Percentiles rank a stretch among this genome's conserved stretches.
These are phyloP conservation scores for Falco cherrug DNA, from an alignment of 2,797 vertebrate genomes.

Conservation along the genomic window DNA sequence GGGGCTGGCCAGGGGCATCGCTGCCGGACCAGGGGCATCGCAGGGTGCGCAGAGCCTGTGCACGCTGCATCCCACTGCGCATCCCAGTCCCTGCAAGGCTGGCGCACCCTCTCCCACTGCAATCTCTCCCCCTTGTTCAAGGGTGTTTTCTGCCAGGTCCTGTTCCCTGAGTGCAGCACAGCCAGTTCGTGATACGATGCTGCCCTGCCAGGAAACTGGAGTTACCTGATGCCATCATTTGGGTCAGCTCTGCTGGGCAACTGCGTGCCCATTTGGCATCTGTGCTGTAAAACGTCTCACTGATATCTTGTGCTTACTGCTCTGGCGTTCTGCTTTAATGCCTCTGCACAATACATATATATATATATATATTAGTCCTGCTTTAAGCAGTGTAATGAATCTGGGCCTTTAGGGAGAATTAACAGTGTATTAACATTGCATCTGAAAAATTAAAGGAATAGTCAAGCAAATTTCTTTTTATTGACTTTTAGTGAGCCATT, in stretches of 20 bases:
- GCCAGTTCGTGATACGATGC: rapidly evolving
- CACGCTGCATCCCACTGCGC: no score
- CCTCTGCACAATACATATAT: neutral
- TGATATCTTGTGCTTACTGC: neutral
- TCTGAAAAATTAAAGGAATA: conserved; percentile 79
- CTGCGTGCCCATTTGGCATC: neutral
- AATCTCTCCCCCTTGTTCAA: neutral
- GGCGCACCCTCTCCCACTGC: neutral
- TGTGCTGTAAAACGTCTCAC: neutral
- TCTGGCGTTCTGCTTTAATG: neutral
- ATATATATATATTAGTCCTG: neutral
- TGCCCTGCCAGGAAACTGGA: neutral
- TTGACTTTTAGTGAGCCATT: conserved; percentile 84
- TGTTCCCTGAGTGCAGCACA: no score
- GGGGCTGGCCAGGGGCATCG: neutral
- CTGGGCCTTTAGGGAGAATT: conserved; percentile 68
- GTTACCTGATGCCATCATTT: rapidly evolving
- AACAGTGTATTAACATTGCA: conserved; percentile 67
- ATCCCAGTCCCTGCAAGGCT: no score
- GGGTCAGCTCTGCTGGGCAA: neutral
- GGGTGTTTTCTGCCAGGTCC: neutral
- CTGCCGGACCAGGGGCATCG: neutral
- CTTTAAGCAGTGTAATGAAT: conserved; percentile 70
- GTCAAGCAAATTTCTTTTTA: conserved; percentile 81
- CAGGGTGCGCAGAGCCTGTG: neutral